Evolutionary conservation across 2,888 invertebrate species (phyloP), one percentile per base, ranked within the genome.

Genomic region (Empis stercorea): DNA sequence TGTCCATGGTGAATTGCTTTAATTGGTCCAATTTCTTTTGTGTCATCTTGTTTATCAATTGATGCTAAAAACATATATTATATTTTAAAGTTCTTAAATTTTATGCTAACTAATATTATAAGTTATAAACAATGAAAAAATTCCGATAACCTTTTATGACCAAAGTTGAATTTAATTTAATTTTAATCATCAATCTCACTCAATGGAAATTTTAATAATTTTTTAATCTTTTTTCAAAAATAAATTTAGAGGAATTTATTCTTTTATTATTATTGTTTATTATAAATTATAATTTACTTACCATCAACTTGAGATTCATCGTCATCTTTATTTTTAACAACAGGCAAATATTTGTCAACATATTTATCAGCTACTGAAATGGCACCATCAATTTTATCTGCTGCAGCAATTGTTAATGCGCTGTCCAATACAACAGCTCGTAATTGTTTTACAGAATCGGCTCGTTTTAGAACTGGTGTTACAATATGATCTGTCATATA

Each of bases 371-470:
- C 87, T 16, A 79, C 81, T 55, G 80, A 75, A 41, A 88, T 72
- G 4, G 85, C 87, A 13, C 80, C 80, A 62, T 87, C 86, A 23
- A 87, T 68, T 5, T 76, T 81, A 48, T 81, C 78, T 1, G 82
- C 87, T 0, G 87, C 87, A 54, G 75, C 84, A 2, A 75, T 76
- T 0, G 86, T 84, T 42, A 86, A 76, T 45, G 82, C 76, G 50
- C 80, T 85, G 57, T 80, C 77, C 55, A 82, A 67, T 10, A 83
- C 81, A 0, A 79, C 79, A 4, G 74, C 74, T 2, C 85, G 83
- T 49, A 87, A 75, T 62, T 84, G 80, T 62, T 85, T 87, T n/a
- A 87, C 80, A 0, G 87, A 87, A 68, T 84, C 86, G 3, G 87
- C 87, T 38, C 87, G 76, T 52, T 81, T 82, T 27, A 87, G 65